Evolutionary conservation across 2,888 invertebrate genomes (phyloP), one percentile per base, ranked within the genome.

Genomic region (Pyrocoelia pectoralis): DNA sequence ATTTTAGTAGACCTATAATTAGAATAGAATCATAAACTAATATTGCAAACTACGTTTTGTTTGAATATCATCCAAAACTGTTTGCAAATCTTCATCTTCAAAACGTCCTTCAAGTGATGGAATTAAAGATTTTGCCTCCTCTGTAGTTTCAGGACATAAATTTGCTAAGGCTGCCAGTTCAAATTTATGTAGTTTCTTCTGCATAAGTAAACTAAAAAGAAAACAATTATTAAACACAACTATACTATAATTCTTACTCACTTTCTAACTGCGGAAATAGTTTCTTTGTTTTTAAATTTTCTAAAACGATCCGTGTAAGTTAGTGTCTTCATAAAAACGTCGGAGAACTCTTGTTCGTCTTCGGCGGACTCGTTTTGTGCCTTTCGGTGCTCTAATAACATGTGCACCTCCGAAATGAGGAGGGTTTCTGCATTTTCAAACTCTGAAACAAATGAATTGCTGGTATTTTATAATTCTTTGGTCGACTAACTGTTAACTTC

Each of bases 381-480:
- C 81, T 98, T 97, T 56, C 99, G 88, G 82, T 99, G 98, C 78
- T 98, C 97, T 74, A 99, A 81, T 73, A 99, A 84, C 94, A 99
- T 96, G 78, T 94, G 93, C 0, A 96, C 96, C 84, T 96, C 96
- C 1, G 97, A 97, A 79, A 98, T 97, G 56, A 99, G 84, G 60
- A 99, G 83, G 0, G 99, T 98, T 83, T 99, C 98, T 1, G 97
- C 97, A 84, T 95, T 97, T 84, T 98, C 98, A 83, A 99, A 99
- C 83, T 98, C 98, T 96, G 79, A 38, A 81, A 81, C 33, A 17
- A 33, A 28, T 8, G n/a, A n/a, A n/a, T n/a, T n/a, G n/a, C n/a
- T n/a, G n/a, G n/a, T n/a, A n/a, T n/a, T n/a, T n/a, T n/a, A n/a
- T n/a, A n/a, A n/a, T n/a, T n/a, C n/a, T n/a, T n/a, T n/a, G n/a